Conservation (phyloP, 2,797 vertebrate genomes). For the Lagorchestes hirsutus region DNA sequence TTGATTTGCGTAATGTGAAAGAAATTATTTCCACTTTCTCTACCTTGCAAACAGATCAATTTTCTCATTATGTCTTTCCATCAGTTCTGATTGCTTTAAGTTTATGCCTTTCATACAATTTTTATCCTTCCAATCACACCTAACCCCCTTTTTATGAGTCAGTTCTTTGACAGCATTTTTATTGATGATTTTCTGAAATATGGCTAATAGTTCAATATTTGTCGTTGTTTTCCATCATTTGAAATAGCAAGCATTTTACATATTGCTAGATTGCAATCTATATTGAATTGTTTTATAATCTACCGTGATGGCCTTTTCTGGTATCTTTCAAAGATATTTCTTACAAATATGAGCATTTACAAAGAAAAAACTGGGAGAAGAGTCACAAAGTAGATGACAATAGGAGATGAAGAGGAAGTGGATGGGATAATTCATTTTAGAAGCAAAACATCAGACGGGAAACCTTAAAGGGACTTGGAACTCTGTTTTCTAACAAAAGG, state of each 20-base stretch:
- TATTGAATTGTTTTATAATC: constrained; percentile 22
- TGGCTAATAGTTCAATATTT: constrained; percentile 20
- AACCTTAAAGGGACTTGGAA: constrained; percentile 65
- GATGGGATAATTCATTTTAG: constrained; percentile 66
- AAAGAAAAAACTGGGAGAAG: constrained; percentile 75
- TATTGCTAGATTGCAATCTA: background rate
- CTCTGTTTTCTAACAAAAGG: constrained; percentile 71
- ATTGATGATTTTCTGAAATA: background rate
- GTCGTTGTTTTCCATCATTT: constrained; percentile 53
- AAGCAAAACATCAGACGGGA: constrained; percentile 77
- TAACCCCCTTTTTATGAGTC: background rate
- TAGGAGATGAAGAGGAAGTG: constrained; percentile 77
- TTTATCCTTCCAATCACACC: constrained; percentile 18
- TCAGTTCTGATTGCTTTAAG: constrained; percentile 57
- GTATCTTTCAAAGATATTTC: constrained; percentile 64
- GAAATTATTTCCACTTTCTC: constrained; percentile 71
- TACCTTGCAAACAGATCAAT: constrained; percentile 51
- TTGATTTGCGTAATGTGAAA: constrained; percentile 67
- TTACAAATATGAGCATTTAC: constrained; percentile 69
- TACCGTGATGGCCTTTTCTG: constrained; percentile 49
- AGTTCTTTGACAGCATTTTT: constrained; percentile 44
- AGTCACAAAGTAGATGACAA: constrained; percentile 74
- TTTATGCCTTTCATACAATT: constrained; percentile 41
- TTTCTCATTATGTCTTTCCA: constrained; percentile 67
- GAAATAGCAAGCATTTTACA: background rate